Evolutionary conservation across 2,888 invertebrate genomes (phyloP), one percentile per base, ranked within the genome.

Genomic region (Campaea margaritaria): DNA sequence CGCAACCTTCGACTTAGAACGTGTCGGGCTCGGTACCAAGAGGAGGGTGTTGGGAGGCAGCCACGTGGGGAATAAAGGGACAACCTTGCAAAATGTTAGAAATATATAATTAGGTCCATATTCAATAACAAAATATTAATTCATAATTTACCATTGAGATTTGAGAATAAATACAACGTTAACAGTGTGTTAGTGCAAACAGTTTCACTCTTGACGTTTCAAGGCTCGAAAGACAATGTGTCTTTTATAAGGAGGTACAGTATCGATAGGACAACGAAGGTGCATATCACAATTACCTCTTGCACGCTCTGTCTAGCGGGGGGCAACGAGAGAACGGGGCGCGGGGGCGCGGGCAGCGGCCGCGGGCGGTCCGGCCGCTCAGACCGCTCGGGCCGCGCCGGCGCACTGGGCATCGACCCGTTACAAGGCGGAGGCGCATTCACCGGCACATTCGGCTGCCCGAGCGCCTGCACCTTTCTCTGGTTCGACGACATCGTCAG

Each of bases 261-360:
- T 65, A 89, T 83, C 68, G 88, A 86, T 81, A 89, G 77, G 75
- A 87, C 77, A 76, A 89, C 76, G 81, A 89, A 83, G 78, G 81
- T 83, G 81, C 88, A 86, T 81, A 89, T 85, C 80, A 85, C 74
- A 85, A 85, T 91, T 91, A 91, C 91, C 91, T 91, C 90, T 81
- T 82, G 83, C 64, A 78, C 67, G 73, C 75, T 84, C 62, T 76
- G 77, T 70, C 74, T 82, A 75, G 67, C 74, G 59, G 78, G 70
- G 57, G 77, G 31, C 15, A 52, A 2, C 4, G 51, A 52, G 42
- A 52, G 62, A 58, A 75, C 65, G 64, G 61, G 68, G 63, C 63
- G 62, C 50, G 50, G 38, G 13, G 47, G 63, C 14, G 53, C 51
- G 34, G 68, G 66, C 42, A 53, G 54, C 68, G 65, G 60, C 67